These are phyloP conservation scores for Zaprionus africanus DNA, from an alignment of 1,140 invertebrate genomes.

Conservation along the genomic window DNA sequence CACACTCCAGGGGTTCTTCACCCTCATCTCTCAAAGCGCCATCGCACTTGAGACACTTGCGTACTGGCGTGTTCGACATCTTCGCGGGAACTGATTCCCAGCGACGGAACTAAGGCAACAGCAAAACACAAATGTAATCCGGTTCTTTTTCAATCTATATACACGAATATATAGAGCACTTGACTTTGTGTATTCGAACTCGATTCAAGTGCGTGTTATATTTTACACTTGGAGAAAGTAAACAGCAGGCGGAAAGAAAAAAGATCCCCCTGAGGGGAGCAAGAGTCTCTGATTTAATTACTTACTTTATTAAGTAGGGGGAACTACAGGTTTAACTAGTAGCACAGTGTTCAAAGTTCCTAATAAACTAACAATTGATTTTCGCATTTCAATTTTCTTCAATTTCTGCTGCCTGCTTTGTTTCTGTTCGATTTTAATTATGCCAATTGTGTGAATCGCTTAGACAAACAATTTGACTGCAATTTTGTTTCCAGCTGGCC, in stretches of 20 bases:
- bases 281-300: constrained; percentile 12
- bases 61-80: constrained; percentile 51
- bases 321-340: constrained; percentile 18
- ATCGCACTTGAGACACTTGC: constrained; percentile 52
- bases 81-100: constrained; percentile 30
- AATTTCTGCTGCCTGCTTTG: not conserved
- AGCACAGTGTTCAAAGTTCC: not conserved
- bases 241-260: constrained; percentile 10
- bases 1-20: constrained; percentile 31
- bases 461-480: constrained; percentile 55
- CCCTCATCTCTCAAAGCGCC: constrained; percentile 10
- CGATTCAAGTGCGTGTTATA: constrained; percentile 15
- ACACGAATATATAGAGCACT: not conserved
- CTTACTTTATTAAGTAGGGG: not conserved
- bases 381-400: constrained; percentile 10
- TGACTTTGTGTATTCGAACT: constrained; percentile 8
- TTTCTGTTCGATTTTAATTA: constrained; percentile 55
- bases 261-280: constrained; percentile 16
- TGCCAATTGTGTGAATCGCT: constrained; percentile 64
- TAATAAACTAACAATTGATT: constrained; percentile 1
- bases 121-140: constrained; percentile 5
- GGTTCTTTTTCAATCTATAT: constrained; percentile 55
- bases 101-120: constrained; percentile 45
- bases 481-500: constrained; percentile 3
- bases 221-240: constrained; percentile 19